Evolutionary conservation across 2,888 invertebrate genomes (phyloP).

Genomic region (Aspidiotus destructor): DNA sequence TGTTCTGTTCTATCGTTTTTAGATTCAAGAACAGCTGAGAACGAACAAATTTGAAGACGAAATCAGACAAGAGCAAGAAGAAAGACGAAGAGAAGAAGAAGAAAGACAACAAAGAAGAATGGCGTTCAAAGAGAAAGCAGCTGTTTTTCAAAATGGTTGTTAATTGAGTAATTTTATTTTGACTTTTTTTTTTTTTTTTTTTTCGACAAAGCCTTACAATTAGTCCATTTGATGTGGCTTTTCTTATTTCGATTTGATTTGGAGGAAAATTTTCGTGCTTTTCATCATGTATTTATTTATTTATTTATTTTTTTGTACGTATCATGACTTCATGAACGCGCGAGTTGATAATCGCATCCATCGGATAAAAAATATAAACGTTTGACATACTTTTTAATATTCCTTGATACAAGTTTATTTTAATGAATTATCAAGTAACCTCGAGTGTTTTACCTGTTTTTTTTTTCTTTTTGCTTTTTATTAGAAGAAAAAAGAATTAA

Average conservation of each 20-base stretch:
- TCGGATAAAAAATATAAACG: neutral
- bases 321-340: no score
- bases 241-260: no score
- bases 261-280: no score
- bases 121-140: conserved; percentile 81
- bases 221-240: neutral
- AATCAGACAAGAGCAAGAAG: conserved; percentile 84
- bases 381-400: no score
- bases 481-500: neutral
- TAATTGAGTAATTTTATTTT: conserved; percentile 13
- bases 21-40: conserved; percentile 28
- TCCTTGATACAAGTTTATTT: neutral
- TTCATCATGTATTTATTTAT: no score
- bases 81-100: conserved; percentile 70
- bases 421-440: neutral
- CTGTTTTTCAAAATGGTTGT: conserved; percentile 58
- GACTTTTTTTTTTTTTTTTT: conserved; percentile 2
- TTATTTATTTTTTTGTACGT: no score
- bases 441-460: neutral
- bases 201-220: neutral
- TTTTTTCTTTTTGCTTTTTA: neutral
- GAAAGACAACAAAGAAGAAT: conserved; percentile 69
- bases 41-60: conserved; percentile 81
- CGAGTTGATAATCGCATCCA: neutral
- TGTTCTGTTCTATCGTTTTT: neutral